Conservation (phyloP, 2,113 vertebrate species). For the Melanocharis versteri region DNA sequence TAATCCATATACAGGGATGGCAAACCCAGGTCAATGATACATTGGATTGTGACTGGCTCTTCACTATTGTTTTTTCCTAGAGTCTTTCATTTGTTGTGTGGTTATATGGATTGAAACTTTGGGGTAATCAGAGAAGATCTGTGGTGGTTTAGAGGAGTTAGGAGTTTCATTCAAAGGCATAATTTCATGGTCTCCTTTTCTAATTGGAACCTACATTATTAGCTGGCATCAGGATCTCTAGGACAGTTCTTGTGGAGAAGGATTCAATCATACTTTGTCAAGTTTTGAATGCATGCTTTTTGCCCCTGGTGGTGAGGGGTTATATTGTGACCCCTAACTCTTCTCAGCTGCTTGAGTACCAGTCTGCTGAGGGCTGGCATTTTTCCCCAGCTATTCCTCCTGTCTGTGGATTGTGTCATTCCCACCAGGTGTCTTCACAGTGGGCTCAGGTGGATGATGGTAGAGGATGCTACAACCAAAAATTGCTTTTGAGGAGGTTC, state of each 20-base stretch:
- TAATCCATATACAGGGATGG: background rate
- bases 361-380: background rate
- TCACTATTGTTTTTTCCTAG: background rate
- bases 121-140: background rate
- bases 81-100: background rate
- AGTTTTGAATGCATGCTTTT: background rate
- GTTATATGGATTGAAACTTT: background rate
- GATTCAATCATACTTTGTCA: background rate
- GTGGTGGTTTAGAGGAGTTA: background rate
- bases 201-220: background rate
- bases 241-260: background rate
- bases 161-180: background rate
- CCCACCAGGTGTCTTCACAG: background rate
- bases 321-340: background rate
- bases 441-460: background rate
- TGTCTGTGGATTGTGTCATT: background rate
- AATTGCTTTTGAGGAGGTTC: background rate
- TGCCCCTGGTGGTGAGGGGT: background rate
- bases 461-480: background rate
- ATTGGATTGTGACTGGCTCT: background rate
- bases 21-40: background rate
- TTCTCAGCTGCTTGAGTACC: background rate
- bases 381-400: background rate
- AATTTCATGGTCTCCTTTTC: background rate
- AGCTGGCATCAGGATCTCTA: background rate